phyloP scores from a whole-genome alignment of 1,140 invertebrate species.

The Drosophila seguyi region DNA sequence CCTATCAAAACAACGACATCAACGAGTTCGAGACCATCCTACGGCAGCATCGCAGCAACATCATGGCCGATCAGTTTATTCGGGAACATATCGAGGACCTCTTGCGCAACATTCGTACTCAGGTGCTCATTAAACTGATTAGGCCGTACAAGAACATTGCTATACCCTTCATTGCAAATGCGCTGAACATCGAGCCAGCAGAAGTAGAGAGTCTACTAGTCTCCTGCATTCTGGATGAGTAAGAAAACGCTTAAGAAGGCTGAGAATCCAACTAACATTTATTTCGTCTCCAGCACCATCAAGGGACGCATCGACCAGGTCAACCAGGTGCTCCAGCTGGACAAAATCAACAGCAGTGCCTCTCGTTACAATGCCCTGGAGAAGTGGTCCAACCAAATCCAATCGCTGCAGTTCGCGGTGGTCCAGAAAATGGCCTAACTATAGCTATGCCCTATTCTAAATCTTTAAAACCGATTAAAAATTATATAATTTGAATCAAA shows the following conservation, averaged over 20 bases:
- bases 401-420: conserved; percentile 94
- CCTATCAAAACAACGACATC: conserved; percentile 99
- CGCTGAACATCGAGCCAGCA: conserved; percentile 97
- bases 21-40: conserved; percentile 99
- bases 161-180: conserved; percentile 98
- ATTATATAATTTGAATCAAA: conserved; percentile 12
- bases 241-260: conserved; percentile 62
- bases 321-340: conserved; percentile 96
- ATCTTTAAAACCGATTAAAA: conserved; percentile 19
- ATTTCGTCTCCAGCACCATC: conserved; percentile 90
- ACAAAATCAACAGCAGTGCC: conserved; percentile 92
- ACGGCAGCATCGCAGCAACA: conserved; percentile 97
- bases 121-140: conserved; percentile 98
- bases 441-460: neutral
- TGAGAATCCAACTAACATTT: conserved; percentile 47
- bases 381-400: conserved; percentile 97
- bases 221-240: conserved; percentile 99
- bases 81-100: conserved; percentile 99
- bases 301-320: conserved; percentile 98
- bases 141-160: conserved; percentile 99
- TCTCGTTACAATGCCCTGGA: conserved; percentile 96
- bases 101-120: conserved; percentile 98
- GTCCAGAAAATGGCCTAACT: conserved; percentile 93
- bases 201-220: conserved; percentile 99
- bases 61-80: conserved; percentile 99